These are phyloP conservation scores for Sebastes diaconus DNA, from an alignment of 2,797 vertebrate species.

Conservation along the genomic window DNA sequence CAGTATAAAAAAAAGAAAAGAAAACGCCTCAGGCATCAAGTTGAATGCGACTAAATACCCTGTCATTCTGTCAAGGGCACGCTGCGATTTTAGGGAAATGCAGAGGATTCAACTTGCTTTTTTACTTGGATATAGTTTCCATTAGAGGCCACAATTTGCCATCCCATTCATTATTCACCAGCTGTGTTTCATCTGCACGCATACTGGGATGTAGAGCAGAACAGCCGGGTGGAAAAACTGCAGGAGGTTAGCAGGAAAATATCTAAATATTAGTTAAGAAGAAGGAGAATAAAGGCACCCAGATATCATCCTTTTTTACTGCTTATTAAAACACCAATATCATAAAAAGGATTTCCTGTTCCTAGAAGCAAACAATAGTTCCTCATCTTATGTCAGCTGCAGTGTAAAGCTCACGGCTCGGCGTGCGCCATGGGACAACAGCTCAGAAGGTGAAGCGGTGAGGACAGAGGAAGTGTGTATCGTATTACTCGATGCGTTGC, in stretches of 20 bases:
- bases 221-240: constrained; percentile 24
- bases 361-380: not conserved
- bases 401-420: constrained; percentile 9
- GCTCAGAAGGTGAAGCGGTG: constrained; percentile 55
- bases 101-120: constrained; percentile 29
- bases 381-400: constrained; percentile 24
- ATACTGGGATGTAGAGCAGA: not conserved
- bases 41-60: constrained; percentile 48
- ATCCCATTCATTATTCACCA: constrained; percentile 60
- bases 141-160: constrained; percentile 17
- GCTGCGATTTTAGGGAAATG: constrained; percentile 31
- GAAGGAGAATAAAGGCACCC: not conserved
- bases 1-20: not conserved
- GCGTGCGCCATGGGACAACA: constrained; percentile 39
- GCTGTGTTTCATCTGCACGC: constrained; percentile 45
- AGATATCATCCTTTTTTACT: not conserved
- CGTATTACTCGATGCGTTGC: constrained; percentile 34
- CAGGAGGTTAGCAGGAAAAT: constrained; percentile 9
- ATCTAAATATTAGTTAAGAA: constrained; percentile 1
- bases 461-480: constrained; percentile 46
- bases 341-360: not conserved
- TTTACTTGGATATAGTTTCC: constrained; percentile 19
- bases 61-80: constrained; percentile 60
- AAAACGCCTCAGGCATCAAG: constrained; percentile 31
- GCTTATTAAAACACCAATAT: not conserved